Percentiles rank a stretch among this genome's conserved stretches.
Evolutionary conservation across 1,140 invertebrate species (phyloP).

Genomic region (Heliconius himera): DNA sequence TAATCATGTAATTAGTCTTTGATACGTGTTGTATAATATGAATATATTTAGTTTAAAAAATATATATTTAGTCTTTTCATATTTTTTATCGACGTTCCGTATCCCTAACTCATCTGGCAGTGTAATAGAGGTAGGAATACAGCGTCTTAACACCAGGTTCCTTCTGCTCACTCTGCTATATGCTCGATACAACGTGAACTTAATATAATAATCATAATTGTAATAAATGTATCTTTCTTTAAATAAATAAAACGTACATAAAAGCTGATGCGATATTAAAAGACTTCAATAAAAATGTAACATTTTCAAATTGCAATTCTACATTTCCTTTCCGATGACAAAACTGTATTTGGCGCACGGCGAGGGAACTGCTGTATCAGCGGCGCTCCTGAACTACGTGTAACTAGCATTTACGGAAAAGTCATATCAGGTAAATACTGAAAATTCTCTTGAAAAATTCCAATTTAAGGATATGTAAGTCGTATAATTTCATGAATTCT

Average conservation of each 20-base stretch:
- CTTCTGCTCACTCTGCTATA: neutral
- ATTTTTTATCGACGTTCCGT: too few species aligned
- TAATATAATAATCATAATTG: neutral
- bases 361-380: neutral
- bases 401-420: neutral
- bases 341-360: neutral
- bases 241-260: too few species aligned
- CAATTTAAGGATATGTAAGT: neutral
- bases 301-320: neutral
- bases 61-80: too few species aligned
- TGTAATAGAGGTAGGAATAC: neutral
- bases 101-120: neutral
- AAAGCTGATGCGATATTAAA: too few species aligned
- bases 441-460: neutral
- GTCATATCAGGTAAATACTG: neutral
- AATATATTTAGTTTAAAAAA: too few species aligned
- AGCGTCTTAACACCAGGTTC: neutral
- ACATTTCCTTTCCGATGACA: neutral
- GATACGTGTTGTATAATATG: neutral
- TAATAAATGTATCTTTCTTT: too few species aligned
- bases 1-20: conserved; percentile 20
- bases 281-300: neutral
- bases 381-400: neutral
- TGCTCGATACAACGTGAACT: neutral
- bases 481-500: conserved; percentile 8